phyloP scores from a whole-genome alignment of 1,140 invertebrate species.

The Neocloeon triangulifer region DNA sequence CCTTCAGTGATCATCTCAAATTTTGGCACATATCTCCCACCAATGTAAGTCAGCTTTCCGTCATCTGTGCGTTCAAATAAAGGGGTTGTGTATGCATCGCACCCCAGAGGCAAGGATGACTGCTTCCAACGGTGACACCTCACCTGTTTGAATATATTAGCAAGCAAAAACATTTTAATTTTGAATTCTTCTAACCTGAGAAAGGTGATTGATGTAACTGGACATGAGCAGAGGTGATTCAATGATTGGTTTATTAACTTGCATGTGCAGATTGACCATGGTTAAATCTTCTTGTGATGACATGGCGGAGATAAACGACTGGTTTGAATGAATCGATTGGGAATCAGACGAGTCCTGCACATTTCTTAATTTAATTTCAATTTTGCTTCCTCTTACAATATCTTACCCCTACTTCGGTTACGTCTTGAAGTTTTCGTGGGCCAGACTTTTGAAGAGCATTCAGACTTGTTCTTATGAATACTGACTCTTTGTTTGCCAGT shows the following conservation, averaged over 20 bases:
- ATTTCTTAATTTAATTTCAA: too few relatives aligned
- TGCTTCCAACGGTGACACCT: constrained; percentile 46
- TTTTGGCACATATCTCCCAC: constrained; percentile 31
- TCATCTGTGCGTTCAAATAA: constrained; percentile 51
- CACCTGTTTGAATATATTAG: constrained; percentile 14
- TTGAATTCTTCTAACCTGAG: constrained; percentile 32
- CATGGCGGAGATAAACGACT: constrained; percentile 76
- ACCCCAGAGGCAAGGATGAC: constrained; percentile 37
- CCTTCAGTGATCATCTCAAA: constrained; percentile 41
- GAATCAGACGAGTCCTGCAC: constrained; percentile 35
- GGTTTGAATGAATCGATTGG: constrained; percentile 53
- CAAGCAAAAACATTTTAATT: background rate
- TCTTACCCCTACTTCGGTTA: constrained; percentile 3
- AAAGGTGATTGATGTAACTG: constrained; percentile 80
- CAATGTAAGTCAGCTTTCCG: constrained; percentile 47
- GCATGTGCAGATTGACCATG: constrained; percentile 81
- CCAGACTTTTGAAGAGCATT: too few relatives aligned
- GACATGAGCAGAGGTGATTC: constrained; percentile 85
- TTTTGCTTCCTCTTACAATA: background rate
- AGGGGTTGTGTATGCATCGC: constrained; percentile 48
- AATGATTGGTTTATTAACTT: constrained; percentile 83
- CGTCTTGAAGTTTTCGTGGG: constrained; percentile 3
- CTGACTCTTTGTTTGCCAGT: too few relatives aligned
- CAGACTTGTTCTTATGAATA: too few relatives aligned
- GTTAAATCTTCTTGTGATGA: constrained; percentile 87